Conservation (phyloP, 1,140 invertebrate genomes). For the Drosophila subpulchrella region DNA sequence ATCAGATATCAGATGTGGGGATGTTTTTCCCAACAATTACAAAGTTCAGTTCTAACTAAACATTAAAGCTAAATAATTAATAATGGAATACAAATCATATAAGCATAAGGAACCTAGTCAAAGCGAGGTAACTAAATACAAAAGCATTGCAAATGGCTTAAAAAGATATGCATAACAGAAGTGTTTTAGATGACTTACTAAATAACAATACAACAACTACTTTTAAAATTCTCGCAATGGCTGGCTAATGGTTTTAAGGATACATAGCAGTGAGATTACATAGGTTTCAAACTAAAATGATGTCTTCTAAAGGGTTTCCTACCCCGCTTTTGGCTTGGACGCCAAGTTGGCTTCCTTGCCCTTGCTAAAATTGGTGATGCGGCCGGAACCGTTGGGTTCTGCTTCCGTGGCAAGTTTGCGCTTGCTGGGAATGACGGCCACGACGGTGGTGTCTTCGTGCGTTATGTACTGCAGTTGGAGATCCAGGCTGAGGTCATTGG, state of each 20-base stretch:
- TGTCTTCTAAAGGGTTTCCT: not conserved
- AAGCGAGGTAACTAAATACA: no score
- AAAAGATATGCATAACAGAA: no score
- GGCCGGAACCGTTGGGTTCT: constrained; percentile 3
- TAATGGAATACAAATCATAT: no score
- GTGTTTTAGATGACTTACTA: no score
- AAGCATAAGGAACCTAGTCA: no score
- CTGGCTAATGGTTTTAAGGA: not conserved
- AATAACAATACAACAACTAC: no score
- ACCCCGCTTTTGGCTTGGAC: constrained; percentile 7
- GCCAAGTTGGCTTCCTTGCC: not conserved
- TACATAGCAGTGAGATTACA: not conserved
- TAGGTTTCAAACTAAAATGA: not conserved
- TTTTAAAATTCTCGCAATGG: not conserved
- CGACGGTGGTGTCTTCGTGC: constrained; percentile 15
- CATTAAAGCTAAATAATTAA: no score
- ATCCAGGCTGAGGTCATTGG: constrained; percentile 26
- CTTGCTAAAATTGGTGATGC: not conserved
- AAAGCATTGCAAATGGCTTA: no score
- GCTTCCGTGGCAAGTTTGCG: constrained; percentile 13
- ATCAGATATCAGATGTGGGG: not conserved
- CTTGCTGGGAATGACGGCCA: constrained; percentile 3
- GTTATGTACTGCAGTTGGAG: constrained; percentile 43
- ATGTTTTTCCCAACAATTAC: no score
- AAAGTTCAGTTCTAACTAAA: no score